Conservation (phyloP, 1,140 invertebrate species). For the Sycophila sp. region DNA sequence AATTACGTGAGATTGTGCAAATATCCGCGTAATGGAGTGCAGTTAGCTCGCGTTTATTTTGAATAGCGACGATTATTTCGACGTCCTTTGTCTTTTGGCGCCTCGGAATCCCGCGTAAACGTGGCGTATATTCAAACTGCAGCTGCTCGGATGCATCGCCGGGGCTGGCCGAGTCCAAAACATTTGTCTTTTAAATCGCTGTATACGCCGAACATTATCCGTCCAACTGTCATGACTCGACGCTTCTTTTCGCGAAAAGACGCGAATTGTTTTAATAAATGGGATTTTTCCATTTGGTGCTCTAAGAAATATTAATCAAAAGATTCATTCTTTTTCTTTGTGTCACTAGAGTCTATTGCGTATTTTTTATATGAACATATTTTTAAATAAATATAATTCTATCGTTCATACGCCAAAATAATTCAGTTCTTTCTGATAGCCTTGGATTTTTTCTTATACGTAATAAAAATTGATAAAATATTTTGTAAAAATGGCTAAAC, state of each 20-base stretch:
- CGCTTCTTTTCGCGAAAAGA: not conserved
- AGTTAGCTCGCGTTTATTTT: not conserved
- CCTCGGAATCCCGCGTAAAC: not conserved
- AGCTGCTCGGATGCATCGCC: not conserved
- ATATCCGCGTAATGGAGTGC: too few relatives aligned
- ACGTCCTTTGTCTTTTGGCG: not conserved
- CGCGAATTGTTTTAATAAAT: not conserved
- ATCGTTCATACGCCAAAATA: too few relatives aligned
- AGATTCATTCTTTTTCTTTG: too few relatives aligned
- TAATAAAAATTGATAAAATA: too few relatives aligned
- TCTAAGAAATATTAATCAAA: too few relatives aligned
- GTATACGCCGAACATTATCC: not conserved
- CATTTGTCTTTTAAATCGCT: not conserved
- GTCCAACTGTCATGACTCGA: not conserved
- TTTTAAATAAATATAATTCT: too few relatives aligned
- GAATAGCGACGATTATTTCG: not conserved
- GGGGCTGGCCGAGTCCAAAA: not conserved
- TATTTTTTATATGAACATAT: too few relatives aligned
- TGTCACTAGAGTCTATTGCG: too few relatives aligned
- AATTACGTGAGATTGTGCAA: too few relatives aligned
- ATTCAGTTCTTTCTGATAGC: too few relatives aligned
- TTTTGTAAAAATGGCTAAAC: too few relatives aligned
- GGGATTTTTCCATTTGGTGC: not conserved
- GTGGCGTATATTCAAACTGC: not conserved
- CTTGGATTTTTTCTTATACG: too few relatives aligned